Conservation (phyloP, 2,113 vertebrate genomes). For the Dipodomys ordii region DNA sequence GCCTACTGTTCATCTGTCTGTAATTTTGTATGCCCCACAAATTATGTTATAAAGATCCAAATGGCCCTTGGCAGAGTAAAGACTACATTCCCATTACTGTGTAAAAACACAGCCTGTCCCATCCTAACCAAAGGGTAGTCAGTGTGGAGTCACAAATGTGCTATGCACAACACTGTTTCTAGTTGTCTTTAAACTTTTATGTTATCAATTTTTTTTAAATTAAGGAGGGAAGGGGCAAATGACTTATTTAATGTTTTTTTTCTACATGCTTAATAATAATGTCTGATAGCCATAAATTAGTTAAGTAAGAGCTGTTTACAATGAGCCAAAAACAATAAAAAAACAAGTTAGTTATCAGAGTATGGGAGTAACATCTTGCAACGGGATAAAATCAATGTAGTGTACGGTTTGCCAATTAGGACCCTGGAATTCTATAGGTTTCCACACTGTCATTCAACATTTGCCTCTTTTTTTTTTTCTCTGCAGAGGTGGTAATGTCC, state of each 20-base stretch:
- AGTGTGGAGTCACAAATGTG: neutral
- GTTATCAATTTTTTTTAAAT: neutral
- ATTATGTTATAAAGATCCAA: no score
- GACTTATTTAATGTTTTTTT: neutral
- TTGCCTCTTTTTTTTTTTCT: neutral
- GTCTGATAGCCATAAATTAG: neutral
- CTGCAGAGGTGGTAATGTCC: neutral
- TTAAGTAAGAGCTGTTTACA: constrained; percentile 18
- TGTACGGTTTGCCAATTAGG: neutral
- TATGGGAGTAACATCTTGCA: neutral
- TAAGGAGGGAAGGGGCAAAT: neutral
- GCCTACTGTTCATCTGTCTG: no score
- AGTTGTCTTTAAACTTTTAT: neutral
- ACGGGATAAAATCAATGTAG: neutral
- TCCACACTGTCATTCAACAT: neutral
- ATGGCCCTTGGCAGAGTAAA: no score
- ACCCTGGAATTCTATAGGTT: neutral
- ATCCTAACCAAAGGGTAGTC: neutral
- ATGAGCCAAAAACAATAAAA: neutral
- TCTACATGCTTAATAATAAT: constrained; percentile 11
- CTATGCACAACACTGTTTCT: neutral
- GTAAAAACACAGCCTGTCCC: neutral
- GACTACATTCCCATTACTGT: neutral
- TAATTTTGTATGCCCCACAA: no score
- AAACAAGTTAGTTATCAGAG: neutral